Evolutionary conservation across 2,797 vertebrate genomes (phyloP).

Genomic region (Mormyrus hasselquistii): DNA sequence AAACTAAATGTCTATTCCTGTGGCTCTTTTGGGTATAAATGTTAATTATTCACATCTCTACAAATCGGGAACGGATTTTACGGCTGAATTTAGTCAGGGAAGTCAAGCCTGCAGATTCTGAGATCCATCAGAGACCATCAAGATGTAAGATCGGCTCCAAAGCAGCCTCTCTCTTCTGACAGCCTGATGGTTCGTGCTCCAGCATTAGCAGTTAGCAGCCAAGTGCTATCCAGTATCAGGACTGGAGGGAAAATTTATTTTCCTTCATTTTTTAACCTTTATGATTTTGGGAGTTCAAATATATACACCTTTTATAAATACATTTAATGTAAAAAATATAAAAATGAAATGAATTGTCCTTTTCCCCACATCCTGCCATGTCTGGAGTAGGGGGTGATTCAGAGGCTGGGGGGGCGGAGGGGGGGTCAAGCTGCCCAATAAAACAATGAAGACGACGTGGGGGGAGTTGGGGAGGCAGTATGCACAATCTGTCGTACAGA

Average conservation of each 20-base stretch:
- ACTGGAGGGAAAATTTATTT: background rate
- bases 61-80: background rate
- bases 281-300: background rate
- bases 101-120: background rate
- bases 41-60: slow-evolving; percentile 15
- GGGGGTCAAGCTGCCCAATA: background rate
- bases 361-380: background rate
- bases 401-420: background rate
- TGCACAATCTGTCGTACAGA: slow-evolving; percentile 1
- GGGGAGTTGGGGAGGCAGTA: background rate
- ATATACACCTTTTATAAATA: slow-evolving; percentile 49
- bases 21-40: slow-evolving; percentile 16
- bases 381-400: background rate
- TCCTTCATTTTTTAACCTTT: background rate
- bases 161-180: background rate
- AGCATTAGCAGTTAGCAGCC: background rate
- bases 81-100: background rate
- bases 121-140: background rate
- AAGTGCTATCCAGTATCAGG: background rate
- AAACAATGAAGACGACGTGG: background rate
- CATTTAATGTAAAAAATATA: slow-evolving; percentile 40
- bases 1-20: slow-evolving; percentile 38
- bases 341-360: background rate
- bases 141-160: background rate
- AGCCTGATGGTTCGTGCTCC: background rate